phyloP scores from a whole-genome alignment of 2,888 invertebrate species.

The Callimorpha dominula region DNA sequence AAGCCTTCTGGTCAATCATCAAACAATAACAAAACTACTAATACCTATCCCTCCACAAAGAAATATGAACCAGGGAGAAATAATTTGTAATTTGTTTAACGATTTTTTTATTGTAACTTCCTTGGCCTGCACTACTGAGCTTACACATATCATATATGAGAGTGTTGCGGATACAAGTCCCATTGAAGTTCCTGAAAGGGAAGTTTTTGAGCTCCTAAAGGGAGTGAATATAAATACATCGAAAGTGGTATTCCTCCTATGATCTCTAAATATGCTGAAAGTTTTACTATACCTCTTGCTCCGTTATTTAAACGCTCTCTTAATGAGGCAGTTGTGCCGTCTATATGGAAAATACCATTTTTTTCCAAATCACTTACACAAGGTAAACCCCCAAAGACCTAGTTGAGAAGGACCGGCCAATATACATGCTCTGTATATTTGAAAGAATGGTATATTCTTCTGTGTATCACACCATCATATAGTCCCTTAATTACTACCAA shows the following conservation, averaged over 20 bases:
- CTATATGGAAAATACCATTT: neutral
- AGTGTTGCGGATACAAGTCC: neutral
- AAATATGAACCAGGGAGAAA: neutral
- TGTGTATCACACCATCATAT: neutral
- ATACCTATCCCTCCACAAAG: neutral
- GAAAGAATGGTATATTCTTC: neutral
- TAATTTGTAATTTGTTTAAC: neutral
- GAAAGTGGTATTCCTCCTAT: too few species aligned
- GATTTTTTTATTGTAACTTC: neutral
- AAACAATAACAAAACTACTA: neutral
- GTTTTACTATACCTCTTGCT: too few species aligned
- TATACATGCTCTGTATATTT: neutral
- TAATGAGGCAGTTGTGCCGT: neutral
- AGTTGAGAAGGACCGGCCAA: neutral
- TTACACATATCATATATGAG: neutral
- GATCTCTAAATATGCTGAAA: too few species aligned
- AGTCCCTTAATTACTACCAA: neutral
- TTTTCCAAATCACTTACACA: neutral
- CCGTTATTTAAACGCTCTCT: neutral
- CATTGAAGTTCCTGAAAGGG: too few species aligned
- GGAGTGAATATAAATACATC: too few species aligned
- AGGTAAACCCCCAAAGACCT: neutral
- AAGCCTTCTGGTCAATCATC: slow-evolving; percentile 7
- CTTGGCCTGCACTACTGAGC: too few species aligned
- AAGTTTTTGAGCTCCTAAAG: too few species aligned